Percentiles rank a stretch among this genome's conserved stretches.
phyloP scores from a whole-genome alignment of 2,113 vertebrate genomes.

The Diglossa brunneiventris region DNA sequence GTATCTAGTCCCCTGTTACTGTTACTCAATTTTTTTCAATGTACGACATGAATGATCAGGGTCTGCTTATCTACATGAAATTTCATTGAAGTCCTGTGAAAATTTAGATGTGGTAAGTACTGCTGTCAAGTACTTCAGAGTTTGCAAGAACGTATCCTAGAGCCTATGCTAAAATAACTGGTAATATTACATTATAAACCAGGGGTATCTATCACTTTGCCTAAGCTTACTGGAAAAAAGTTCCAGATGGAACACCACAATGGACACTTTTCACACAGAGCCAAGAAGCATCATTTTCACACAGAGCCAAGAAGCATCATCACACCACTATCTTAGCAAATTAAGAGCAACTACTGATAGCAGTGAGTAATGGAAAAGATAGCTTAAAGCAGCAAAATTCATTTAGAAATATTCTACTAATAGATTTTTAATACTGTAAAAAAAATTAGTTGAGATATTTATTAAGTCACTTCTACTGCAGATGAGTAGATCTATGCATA shows the following conservation, averaged over 20 bases:
- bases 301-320: not conserved
- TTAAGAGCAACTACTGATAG: not conserved
- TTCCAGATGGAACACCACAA: rapidly evolving
- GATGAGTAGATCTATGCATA: not conserved
- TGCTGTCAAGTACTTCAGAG: not conserved
- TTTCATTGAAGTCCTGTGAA: not conserved
- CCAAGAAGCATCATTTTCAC: not conserved
- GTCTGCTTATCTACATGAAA: not conserved
- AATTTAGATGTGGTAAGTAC: not conserved
- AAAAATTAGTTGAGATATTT: not conserved
- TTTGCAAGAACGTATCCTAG: not conserved
- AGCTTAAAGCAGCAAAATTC: not conserved
- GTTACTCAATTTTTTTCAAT: not conserved
- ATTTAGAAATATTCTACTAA: not conserved
- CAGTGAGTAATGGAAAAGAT: not conserved
- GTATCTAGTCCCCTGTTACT: not conserved
- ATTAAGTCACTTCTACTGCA: not conserved
- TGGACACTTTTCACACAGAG: not conserved
- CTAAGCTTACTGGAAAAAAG: not conserved
- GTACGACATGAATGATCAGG: not conserved
- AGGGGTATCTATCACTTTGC: not conserved
- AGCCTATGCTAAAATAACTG: not conserved
- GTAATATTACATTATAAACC: not conserved
- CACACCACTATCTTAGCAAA: not conserved
- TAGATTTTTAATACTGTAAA: not conserved